Evolutionary conservation across 1,140 invertebrate genomes (phyloP).

Genomic region (Bombus breviceps): DNA sequence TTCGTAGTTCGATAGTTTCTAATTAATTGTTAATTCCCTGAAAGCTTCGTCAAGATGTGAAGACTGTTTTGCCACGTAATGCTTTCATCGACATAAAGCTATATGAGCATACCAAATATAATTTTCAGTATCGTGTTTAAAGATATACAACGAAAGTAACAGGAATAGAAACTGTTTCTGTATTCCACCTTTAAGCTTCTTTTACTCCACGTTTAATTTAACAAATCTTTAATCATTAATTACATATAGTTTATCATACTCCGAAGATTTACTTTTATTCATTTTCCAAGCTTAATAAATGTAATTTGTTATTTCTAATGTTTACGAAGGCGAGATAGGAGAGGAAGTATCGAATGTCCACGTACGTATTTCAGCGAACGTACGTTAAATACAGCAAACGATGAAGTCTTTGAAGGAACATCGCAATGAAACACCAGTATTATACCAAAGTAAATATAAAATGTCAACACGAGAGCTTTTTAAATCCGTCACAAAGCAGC

Average conservation of each 20-base stretch:
- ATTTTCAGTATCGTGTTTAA: background rate
- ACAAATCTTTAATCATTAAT: background rate
- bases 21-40: background rate
- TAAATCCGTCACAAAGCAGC: background rate
- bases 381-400: background rate
- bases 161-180: background rate
- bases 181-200: background rate
- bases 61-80: too few species aligned
- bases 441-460: background rate
- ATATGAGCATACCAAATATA: background rate
- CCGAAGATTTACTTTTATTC: background rate
- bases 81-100: too few species aligned
- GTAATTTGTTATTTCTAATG: background rate
- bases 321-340: background rate
- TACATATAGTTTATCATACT: background rate
- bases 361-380: background rate
- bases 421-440: background rate
- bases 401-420: background rate
- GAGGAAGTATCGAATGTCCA: too few species aligned
- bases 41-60: background rate
- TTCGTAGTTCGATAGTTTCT: background rate
- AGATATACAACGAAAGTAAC: background rate
- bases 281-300: background rate
- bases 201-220: background rate
- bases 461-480: background rate